A percentile compares a stretch with the other conserved stretches of the same genome.
phyloP scores from a whole-genome alignment of 2,797 vertebrate species.

The Esox masquinongy region DNA sequence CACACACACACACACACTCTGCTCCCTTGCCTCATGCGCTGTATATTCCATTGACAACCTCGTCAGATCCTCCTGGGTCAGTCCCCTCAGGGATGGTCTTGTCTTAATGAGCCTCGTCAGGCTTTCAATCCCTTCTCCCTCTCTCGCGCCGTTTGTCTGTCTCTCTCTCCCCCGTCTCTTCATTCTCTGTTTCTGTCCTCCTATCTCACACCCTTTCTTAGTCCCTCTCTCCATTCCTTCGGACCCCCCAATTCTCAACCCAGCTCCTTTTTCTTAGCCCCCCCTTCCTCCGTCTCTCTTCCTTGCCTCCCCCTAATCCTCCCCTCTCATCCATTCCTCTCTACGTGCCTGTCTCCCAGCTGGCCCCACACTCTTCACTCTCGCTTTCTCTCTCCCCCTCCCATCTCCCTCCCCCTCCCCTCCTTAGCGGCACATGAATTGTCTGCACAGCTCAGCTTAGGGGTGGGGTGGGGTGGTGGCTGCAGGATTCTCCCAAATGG shows the following conservation, averaged over 20 bases:
- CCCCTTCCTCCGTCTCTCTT: background rate
- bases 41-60: constrained; percentile 55
- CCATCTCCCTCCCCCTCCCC: constrained; percentile 18
- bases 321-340: background rate
- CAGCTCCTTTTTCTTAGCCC: constrained; percentile 1
- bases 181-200: constrained; percentile 10
- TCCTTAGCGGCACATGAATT: constrained; percentile 11
- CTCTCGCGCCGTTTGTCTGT: constrained; percentile 24
- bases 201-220: background rate
- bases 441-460: constrained; percentile 15
- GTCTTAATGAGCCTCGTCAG: constrained; percentile 69
- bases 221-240: constrained; percentile 5
- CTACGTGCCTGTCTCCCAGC: background rate
- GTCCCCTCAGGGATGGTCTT: constrained; percentile 57
- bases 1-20: constrained; percentile 9
- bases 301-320: constrained; percentile 1
- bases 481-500: constrained; percentile 66
- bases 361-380: background rate
- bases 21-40: background rate
- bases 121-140: constrained; percentile 35
- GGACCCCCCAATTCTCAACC: constrained; percentile 17
- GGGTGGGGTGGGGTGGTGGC: constrained; percentile 3
- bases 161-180: background rate
- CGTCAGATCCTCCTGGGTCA: constrained; percentile 56
- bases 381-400: constrained; percentile 13